These are phyloP conservation scores for Argyra leucocephala DNA, from an alignment of 2,888 invertebrate species.

Conservation along the genomic window DNA sequence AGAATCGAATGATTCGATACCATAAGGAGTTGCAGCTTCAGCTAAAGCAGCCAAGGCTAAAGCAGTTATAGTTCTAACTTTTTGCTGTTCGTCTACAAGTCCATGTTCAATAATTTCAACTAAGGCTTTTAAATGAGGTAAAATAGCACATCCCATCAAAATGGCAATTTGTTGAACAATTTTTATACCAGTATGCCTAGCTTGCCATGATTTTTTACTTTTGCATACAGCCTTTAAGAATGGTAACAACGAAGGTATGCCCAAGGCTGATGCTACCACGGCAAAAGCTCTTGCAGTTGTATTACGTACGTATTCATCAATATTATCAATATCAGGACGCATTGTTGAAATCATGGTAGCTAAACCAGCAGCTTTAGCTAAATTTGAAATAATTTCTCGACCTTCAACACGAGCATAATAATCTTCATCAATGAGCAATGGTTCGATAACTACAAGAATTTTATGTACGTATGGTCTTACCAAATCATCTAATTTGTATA, in stretches of 20 bases:
- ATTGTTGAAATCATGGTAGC: slow-evolving; percentile 99
- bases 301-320: slow-evolving; percentile 98
- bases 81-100: slow-evolving; percentile 96
- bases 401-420: slow-evolving; percentile 99
- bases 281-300: slow-evolving; percentile 99
- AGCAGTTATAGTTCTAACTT: slow-evolving; percentile 95
- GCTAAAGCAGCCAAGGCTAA: slow-evolving; percentile 96
- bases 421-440: slow-evolving; percentile 96
- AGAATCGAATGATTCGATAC: slow-evolving; percentile 99
- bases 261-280: slow-evolving; percentile 98
- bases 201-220: slow-evolving; percentile 99
- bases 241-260: slow-evolving; percentile 90
- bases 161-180: slow-evolving; percentile 99
- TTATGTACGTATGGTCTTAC: slow-evolving; percentile 99
- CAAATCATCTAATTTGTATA: slow-evolving; percentile 96
- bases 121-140: slow-evolving; percentile 93
- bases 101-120: slow-evolving; percentile 99
- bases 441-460: slow-evolving; percentile 98
- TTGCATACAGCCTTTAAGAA: slow-evolving; percentile 98
- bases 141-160: slow-evolving; percentile 97
- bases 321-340: slow-evolving; percentile 99
- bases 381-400: slow-evolving; percentile 95
- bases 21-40: slow-evolving; percentile 98
- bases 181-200: slow-evolving; percentile 94
- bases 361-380: slow-evolving; percentile 97